Conservation (phyloP, 2,797 vertebrate species). For the Megaceryle alcyon region DNA sequence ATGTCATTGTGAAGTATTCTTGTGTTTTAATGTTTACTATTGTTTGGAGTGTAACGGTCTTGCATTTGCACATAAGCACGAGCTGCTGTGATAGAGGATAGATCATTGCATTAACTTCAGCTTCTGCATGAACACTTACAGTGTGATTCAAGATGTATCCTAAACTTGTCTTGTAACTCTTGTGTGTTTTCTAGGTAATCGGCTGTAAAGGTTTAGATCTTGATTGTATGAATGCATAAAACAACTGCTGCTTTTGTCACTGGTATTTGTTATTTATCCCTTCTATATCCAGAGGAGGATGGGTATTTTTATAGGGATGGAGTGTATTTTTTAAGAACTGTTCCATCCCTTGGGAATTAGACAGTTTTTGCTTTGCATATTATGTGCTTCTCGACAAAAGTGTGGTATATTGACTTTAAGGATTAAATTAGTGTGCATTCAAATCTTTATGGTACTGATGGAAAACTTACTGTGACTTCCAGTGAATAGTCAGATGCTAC, state of each 20-base stretch:
- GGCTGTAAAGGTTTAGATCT: slow-evolving; percentile 68
- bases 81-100: slow-evolving; percentile 77
- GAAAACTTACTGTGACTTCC: slow-evolving; percentile 68
- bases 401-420: slow-evolving; percentile 55
- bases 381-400: slow-evolving; percentile 62
- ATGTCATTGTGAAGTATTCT: slow-evolving; percentile 79
- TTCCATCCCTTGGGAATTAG: slow-evolving; percentile 54
- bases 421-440: slow-evolving; percentile 59
- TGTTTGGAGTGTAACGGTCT: slow-evolving; percentile 75
- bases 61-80: slow-evolving; percentile 76
- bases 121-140: slow-evolving; percentile 69
- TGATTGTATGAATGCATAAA: slow-evolving; percentile 70
- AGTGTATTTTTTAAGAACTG: slow-evolving; percentile 59
- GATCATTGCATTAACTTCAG: slow-evolving; percentile 61
- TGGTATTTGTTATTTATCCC: slow-evolving; percentile 28
- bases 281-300: slow-evolving; percentile 30
- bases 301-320: slow-evolving; percentile 56
- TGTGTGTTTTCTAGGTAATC: slow-evolving; percentile 54
- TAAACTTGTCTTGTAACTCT: slow-evolving; percentile 56
- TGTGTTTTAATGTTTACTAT: slow-evolving; percentile 79
- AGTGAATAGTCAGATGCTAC: slow-evolving; percentile 59
- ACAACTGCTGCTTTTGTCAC: slow-evolving; percentile 67
- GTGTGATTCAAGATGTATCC: slow-evolving; percentile 66
- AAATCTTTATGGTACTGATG: slow-evolving; percentile 62
- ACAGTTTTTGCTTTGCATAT: slow-evolving; percentile 63